phyloP scores from a whole-genome alignment of 2,888 invertebrate genomes.

The Drosophila atroscutellata region DNA sequence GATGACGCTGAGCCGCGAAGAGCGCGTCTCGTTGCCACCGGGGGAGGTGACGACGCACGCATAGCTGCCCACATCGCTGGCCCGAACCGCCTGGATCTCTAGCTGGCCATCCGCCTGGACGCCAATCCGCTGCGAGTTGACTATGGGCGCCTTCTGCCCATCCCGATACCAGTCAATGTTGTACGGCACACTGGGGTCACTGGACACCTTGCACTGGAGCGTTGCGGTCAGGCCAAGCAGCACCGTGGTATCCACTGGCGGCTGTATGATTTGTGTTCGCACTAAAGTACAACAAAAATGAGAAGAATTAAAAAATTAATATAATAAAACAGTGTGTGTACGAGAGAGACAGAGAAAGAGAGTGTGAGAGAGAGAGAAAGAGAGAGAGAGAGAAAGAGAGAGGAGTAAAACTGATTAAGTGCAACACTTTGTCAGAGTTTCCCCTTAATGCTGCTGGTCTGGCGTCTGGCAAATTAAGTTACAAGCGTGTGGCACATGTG shows the following conservation, averaged over 20 bases:
- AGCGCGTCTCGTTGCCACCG: slow-evolving; percentile 96
- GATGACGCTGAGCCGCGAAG: slow-evolving; percentile 93
- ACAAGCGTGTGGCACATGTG: slow-evolving; percentile 32
- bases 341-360: no score
- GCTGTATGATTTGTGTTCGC: slow-evolving; percentile 96
- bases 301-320: background rate
- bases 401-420: slow-evolving; percentile 55
- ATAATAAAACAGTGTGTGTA: background rate
- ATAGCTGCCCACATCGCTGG: slow-evolving; percentile 97
- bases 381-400: background rate
- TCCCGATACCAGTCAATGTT: slow-evolving; percentile 96
- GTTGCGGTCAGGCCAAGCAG: slow-evolving; percentile 96
- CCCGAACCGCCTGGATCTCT: slow-evolving; percentile 94
- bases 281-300: slow-evolving; percentile 86
- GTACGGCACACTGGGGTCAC: slow-evolving; percentile 94
- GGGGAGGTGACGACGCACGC: slow-evolving; percentile 94
- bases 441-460: slow-evolving; percentile 2
- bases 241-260: slow-evolving; percentile 96
- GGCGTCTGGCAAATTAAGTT: slow-evolving; percentile 55
- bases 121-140: slow-evolving; percentile 89
- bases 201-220: slow-evolving; percentile 96
- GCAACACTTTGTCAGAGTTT: slow-evolving; percentile 16
- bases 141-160: slow-evolving; percentile 88
- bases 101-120: slow-evolving; percentile 93
- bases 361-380: background rate